A percentile compares a stretch with the other conserved stretches of the same genome.
Evolutionary conservation across 1,140 invertebrate species (phyloP).

Genomic region (Ostrea denselamellosa): DNA sequence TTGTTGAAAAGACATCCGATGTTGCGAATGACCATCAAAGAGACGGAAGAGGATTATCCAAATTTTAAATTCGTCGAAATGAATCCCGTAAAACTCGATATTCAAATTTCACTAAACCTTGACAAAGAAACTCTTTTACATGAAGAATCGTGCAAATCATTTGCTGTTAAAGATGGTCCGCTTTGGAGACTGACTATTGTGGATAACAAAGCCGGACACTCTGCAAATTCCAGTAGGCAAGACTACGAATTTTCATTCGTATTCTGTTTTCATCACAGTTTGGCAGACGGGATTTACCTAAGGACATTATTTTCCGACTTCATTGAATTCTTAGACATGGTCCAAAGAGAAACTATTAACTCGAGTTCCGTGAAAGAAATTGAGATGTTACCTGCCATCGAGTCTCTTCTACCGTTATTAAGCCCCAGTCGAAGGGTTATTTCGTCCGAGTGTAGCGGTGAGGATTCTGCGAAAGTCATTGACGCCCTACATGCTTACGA

Average conservation of each 20-base stretch:
- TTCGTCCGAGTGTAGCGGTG: not conserved
- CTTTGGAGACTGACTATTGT: slow-evolving; percentile 43
- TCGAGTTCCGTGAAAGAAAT: slow-evolving; percentile 31
- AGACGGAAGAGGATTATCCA: not conserved
- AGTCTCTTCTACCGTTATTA: slow-evolving; percentile 40
- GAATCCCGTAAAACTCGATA: slow-evolving; percentile 15
- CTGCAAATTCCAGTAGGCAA: not conserved
- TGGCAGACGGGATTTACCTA: slow-evolving; percentile 48
- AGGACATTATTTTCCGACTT: slow-evolving; percentile 41
- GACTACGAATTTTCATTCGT: slow-evolving; percentile 40
- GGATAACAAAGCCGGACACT: not conserved
- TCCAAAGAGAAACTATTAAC: slow-evolving; percentile 13
- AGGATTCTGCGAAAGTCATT: not conserved
- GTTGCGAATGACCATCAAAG: slow-evolving; percentile 46
- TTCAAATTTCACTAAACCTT: not conserved
- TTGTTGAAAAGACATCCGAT: slow-evolving; percentile 49
- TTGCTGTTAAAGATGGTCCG: slow-evolving; percentile 35
- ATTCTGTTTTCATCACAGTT: slow-evolving; percentile 45
- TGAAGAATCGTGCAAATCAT: slow-evolving; percentile 16
- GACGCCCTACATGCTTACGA: slow-evolving; percentile 40
- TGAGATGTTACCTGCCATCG: slow-evolving; percentile 42
- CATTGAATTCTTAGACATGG: slow-evolving; percentile 49
- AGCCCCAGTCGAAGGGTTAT: not conserved
- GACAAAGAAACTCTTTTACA: slow-evolving; percentile 38
- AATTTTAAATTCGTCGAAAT: slow-evolving; percentile 46